Conservation (phyloP, 1,140 invertebrate species). For the Laupala kohalensis region DNA sequence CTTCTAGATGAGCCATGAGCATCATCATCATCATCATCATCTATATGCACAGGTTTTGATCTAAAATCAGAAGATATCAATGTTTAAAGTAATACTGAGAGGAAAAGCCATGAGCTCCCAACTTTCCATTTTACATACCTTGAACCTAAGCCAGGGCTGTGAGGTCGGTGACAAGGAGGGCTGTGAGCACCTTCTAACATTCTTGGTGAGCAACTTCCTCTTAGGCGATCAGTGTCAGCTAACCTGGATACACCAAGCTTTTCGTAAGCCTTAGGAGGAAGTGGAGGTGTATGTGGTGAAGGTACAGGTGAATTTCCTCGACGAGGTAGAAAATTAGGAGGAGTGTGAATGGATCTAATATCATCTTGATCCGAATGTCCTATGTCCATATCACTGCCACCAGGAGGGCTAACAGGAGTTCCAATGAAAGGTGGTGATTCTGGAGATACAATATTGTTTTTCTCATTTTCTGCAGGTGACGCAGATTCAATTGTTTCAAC, state of each 20-base stretch:
- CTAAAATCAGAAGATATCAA: no score
- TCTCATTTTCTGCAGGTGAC: background rate
- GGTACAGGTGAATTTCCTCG: slow-evolving; percentile 5
- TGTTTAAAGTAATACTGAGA: no score
- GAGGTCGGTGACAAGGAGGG: slow-evolving; percentile 22
- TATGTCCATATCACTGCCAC: slow-evolving; percentile 28
- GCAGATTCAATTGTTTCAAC: background rate
- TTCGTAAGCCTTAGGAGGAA: slow-evolving; percentile 34
- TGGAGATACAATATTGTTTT: slow-evolving; percentile 2
- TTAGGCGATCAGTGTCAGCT: background rate
- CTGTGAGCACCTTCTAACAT: background rate
- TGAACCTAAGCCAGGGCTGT: slow-evolving; percentile 26
- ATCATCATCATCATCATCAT: background rate
- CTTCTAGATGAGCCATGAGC: background rate
- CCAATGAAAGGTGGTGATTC: slow-evolving; percentile 3
- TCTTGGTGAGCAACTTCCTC: slow-evolving; percentile 10
- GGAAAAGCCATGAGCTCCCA: no score
- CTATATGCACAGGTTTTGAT: background rate
- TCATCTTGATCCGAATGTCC: slow-evolving; percentile 20
- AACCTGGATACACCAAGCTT: slow-evolving; percentile 6
- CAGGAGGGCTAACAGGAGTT: background rate
- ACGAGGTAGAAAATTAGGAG: background rate
- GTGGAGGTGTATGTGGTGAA: slow-evolving; percentile 40
- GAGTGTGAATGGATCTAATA: slow-evolving; percentile 10
- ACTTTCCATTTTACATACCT: background rate